A percentile compares a stretch with the other conserved stretches of the same genome.
Conservation (phyloP, 1,140 invertebrate genomes). For the Nasonia vitripennis region DNA sequence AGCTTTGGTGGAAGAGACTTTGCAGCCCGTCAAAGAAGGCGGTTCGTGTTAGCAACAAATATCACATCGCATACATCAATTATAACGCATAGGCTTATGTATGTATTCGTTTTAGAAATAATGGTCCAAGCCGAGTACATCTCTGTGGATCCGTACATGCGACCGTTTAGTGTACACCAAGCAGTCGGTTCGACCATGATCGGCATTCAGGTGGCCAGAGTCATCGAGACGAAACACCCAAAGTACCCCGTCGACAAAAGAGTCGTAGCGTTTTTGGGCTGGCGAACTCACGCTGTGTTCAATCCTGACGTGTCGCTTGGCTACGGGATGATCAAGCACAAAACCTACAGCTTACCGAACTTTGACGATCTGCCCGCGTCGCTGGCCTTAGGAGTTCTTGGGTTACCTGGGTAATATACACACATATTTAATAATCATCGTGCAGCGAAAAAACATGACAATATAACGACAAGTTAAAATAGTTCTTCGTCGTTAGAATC, state of each 20-base stretch:
- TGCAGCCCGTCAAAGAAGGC: slow-evolving; percentile 79
- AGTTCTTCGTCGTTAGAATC: slow-evolving; percentile 71
- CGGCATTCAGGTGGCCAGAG: slow-evolving; percentile 78
- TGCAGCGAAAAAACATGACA: too few species aligned
- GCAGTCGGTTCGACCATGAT: slow-evolving; percentile 77
- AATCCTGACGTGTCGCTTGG: slow-evolving; percentile 52
- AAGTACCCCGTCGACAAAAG: slow-evolving; percentile 77
- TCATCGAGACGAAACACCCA: slow-evolving; percentile 77
- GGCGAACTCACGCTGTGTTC: slow-evolving; percentile 73
- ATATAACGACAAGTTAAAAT: too few species aligned
- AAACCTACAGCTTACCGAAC: slow-evolving; percentile 74
- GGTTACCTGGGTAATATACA: slow-evolving; percentile 78
- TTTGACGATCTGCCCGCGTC: slow-evolving; percentile 76
- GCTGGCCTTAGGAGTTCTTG: slow-evolving; percentile 77
- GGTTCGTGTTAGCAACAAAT: slow-evolving; percentile 68
- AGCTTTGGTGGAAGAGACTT: slow-evolving; percentile 79
- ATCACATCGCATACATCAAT: too few species aligned
- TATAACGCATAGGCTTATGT: too few species aligned
- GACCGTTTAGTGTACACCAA: slow-evolving; percentile 74
- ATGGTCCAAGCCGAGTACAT: slow-evolving; percentile 79
- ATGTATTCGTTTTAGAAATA: slow-evolving; percentile 73
- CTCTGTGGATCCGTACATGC: slow-evolving; percentile 83
- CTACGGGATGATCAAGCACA: slow-evolving; percentile 20
- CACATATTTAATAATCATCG: neutral
- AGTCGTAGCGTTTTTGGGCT: slow-evolving; percentile 78